These are phyloP conservation scores for Ciconia nigra DNA, from an alignment of 2,797 vertebrate species.

Conservation along the genomic window DNA sequence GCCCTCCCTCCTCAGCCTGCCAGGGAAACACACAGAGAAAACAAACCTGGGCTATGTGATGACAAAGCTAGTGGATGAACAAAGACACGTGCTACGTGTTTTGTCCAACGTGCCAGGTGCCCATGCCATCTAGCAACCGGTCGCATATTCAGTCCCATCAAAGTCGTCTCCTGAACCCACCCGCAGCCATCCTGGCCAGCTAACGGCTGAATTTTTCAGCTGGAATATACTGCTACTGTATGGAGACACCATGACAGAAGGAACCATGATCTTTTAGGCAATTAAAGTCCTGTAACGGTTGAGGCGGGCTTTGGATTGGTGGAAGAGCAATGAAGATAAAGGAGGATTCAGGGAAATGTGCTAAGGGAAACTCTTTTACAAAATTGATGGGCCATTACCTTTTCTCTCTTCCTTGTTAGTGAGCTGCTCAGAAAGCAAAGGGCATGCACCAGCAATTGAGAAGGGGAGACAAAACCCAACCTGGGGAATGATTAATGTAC, in stretches of 20 bases:
- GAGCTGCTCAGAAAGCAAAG: background rate
- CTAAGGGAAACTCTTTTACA: background rate
- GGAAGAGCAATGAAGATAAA: background rate
- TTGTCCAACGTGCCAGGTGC: background rate
- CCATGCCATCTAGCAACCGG: background rate
- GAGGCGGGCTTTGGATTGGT: background rate
- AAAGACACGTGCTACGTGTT: rapidly evolving
- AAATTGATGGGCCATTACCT: background rate
- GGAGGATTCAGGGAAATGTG: background rate
- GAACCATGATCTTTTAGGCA: background rate
- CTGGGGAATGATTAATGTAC: background rate
- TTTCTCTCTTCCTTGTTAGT: background rate
- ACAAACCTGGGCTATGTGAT: background rate
- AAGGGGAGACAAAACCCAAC: background rate
- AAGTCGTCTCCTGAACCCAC: background rate
- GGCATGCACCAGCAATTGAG: background rate
- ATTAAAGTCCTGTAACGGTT: background rate
- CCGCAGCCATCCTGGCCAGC: background rate
- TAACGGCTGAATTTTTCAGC: background rate
- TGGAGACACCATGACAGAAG: background rate
- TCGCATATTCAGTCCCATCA: background rate
- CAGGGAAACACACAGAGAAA: background rate
- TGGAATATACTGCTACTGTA: background rate
- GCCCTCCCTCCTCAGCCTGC: background rate
- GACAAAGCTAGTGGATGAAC: background rate